Evolutionary conservation across 2,113 vertebrate species (phyloP), one percentile per base, ranked within the genome.

Genomic region (Strix uralensis): DNA sequence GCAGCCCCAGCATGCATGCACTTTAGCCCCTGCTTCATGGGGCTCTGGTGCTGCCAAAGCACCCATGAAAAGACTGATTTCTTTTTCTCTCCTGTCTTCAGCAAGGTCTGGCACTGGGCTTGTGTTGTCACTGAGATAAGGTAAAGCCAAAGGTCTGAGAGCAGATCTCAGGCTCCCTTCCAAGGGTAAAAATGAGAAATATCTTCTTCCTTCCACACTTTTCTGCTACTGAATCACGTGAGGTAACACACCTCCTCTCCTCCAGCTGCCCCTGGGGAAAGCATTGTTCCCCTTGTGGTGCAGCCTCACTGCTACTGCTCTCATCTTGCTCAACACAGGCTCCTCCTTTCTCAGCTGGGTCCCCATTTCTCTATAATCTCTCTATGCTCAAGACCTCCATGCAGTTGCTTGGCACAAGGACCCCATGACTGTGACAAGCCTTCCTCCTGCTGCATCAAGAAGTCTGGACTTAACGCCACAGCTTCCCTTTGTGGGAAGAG

Each of bases 261-360:
- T 75, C n/a, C 6, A 2, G 54, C 32, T 69, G 59, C 14, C 73
- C 36, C n/a, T 32, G 27, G 21, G 46, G 46, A 90, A 78, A 77
- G 17, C n/a, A 62, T 0, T 0, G 2, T 70, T 83, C 27, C 38
- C n/a, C 72, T 40, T 0, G 1, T n/a, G 44, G 42, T 74, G 34
- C 67, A 70, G 32, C 22, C 57, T 74, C 44, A 62, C 36, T 23
- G 55, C n/a, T 67, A 18, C 23, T 14, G 47, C 27, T 86, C 75
- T 81, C 26, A 59, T 88, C 82, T 63, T 74, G n/a, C 42, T 70
- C 59, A 59, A 7, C 5, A 2, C 22, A 70, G 47, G 67, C 49
- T 80, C 58, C 62, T 83, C 44, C 34, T 90, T 92, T 63, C 42
- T 80, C 90, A 86, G 38, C 25, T 81, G 23, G 9, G 23, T 74